These are phyloP conservation scores for Saccostrea echinata DNA, from an alignment of 1,140 invertebrate genomes.

Conservation along the genomic window DNA sequence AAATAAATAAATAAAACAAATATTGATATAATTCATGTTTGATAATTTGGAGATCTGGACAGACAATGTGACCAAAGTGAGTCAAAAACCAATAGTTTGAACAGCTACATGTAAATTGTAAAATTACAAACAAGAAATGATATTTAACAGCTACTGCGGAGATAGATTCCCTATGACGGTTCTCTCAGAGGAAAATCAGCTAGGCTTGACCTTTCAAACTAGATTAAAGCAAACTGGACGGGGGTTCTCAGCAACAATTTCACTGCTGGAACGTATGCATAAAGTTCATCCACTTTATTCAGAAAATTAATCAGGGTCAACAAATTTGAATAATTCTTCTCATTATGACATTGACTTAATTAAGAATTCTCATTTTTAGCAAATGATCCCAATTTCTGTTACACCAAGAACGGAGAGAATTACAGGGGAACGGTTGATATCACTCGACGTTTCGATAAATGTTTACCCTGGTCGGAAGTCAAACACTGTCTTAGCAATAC, in stretches of 20 bases:
- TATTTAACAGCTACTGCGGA: conserved; percentile 45
- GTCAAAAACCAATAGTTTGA: not conserved
- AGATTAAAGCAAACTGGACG: not conserved
- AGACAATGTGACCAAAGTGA: no score
- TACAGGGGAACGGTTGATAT: conserved; percentile 48
- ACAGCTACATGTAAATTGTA: no score
- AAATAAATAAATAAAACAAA: no score
- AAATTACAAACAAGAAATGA: not conserved
- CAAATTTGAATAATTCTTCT: not conserved
- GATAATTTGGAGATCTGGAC: no score
- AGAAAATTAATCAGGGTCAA: no score
- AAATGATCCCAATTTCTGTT: conserved; percentile 25
- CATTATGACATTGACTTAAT: not conserved
- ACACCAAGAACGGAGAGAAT: conserved; percentile 45
- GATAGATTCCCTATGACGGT: conserved; percentile 13
- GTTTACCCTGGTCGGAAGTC: conserved; percentile 44
- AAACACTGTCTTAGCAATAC: conserved; percentile 44
- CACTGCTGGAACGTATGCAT: conserved; percentile 29
- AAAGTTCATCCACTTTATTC: not conserved
- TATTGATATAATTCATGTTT: not conserved
- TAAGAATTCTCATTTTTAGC: not conserved
- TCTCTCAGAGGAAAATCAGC: conserved; percentile 46
- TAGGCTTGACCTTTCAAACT: conserved; percentile 45
- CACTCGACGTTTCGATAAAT: conserved; percentile 40
- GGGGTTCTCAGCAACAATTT: conserved; percentile 39